These are phyloP conservation scores for Burhinus bistriatus DNA, from an alignment of 2,113 vertebrate species.

Conservation along the genomic window DNA sequence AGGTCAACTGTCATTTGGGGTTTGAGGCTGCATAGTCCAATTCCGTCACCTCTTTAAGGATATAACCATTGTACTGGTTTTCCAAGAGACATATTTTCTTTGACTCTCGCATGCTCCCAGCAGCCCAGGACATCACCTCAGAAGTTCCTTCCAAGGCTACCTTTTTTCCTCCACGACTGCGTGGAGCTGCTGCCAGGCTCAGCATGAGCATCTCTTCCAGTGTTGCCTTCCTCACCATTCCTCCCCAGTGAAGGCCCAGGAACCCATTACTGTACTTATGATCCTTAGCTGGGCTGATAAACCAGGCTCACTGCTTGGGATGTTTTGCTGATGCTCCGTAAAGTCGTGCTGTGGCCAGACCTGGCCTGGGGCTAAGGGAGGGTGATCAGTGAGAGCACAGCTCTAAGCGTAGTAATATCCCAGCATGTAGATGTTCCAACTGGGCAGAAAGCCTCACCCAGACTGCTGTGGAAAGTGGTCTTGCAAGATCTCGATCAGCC, in stretches of 20 bases:
- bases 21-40: not conserved
- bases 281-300: not conserved
- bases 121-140: not conserved
- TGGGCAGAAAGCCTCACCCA: not conserved
- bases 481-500: not conserved
- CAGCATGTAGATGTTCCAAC: not conserved
- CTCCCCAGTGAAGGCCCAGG: not conserved
- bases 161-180: not conserved
- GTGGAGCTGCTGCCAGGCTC: not conserved
- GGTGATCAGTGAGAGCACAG: not conserved
- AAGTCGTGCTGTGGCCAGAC: not conserved
- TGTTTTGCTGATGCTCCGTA: not conserved
- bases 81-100: not conserved
- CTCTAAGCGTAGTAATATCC: accelerated
- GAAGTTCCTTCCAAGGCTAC: not conserved
- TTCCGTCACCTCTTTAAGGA: not conserved
- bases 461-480: not conserved
- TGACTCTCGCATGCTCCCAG: not conserved
- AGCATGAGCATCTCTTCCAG: not conserved
- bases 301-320: not conserved
- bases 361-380: not conserved
- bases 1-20: not conserved
- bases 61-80: not conserved
- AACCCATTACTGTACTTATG: not conserved
- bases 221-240: not conserved